Evolutionary conservation across 2,797 vertebrate species (phyloP).

Genomic region (Remorina albescens): DNA sequence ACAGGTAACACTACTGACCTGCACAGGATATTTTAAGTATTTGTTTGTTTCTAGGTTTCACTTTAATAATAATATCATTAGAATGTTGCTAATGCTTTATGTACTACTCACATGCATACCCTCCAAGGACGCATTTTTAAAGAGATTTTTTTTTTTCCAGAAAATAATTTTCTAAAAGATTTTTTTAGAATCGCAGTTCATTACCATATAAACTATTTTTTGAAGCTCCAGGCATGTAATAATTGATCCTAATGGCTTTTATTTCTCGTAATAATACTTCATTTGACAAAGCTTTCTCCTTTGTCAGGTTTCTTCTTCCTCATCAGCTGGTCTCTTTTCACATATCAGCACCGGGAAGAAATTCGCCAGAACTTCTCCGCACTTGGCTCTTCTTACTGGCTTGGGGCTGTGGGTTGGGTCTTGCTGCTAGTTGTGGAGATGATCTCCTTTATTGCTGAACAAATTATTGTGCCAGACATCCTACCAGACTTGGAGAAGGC

Average conservation of each 20-base stretch:
- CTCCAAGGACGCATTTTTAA: conserved; percentile 55
- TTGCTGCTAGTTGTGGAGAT: conserved; percentile 67
- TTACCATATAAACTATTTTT: conserved; percentile 64
- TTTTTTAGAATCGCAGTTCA: conserved; percentile 63
- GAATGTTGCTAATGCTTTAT: conserved; percentile 53
- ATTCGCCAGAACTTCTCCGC: conserved; percentile 73
- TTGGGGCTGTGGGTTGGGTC: conserved; percentile 81
- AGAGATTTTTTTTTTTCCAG: conserved; percentile 49
- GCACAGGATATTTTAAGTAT: not conserved
- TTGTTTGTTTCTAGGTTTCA: not conserved
- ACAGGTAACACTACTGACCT: conserved; percentile 78
- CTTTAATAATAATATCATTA: conserved; percentile 2
- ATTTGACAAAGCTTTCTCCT: conserved; percentile 30
- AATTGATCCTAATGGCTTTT: conserved; percentile 59
- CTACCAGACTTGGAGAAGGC: conserved; percentile 76
- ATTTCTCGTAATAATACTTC: conserved; percentile 29
- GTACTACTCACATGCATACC: conserved; percentile 58
- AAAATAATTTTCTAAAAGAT: too few species aligned
- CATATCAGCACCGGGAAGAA: conserved; percentile 77
- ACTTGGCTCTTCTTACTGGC: conserved; percentile 81
- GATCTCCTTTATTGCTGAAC: conserved; percentile 74
- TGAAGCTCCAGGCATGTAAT: conserved; percentile 56
- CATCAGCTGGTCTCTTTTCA: conserved; percentile 86
- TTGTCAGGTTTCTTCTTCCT: conserved; percentile 86
- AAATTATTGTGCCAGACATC: conserved; percentile 77